Conservation (phyloP, 1,140 invertebrate genomes). For the Arion vulgaris region DNA sequence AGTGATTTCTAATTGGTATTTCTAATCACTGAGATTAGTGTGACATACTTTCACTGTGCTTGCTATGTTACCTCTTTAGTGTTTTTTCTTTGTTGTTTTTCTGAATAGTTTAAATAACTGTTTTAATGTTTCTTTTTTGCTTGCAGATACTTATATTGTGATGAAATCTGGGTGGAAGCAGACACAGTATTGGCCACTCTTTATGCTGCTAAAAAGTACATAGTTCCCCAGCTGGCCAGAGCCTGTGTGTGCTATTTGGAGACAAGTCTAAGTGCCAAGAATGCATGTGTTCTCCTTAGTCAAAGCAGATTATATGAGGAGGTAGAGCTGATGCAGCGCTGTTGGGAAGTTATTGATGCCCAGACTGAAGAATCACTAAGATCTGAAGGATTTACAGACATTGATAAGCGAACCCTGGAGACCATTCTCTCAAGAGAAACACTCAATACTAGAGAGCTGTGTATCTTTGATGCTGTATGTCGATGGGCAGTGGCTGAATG, state of each 20-base stretch:
- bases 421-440: slow-evolving; percentile 87
- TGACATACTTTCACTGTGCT: no score
- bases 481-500: slow-evolving; percentile 89
- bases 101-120: not conserved
- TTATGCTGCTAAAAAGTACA: slow-evolving; percentile 91
- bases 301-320: slow-evolving; percentile 87
- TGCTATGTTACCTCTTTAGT: no score
- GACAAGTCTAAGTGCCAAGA: slow-evolving; percentile 84
- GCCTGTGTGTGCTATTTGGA: slow-evolving; percentile 88
- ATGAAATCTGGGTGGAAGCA: slow-evolving; percentile 88
- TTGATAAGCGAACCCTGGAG: slow-evolving; percentile 86
- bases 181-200: slow-evolving; percentile 89
- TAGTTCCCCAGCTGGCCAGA: slow-evolving; percentile 84
- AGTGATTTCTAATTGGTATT: no score
- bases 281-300: slow-evolving; percentile 86
- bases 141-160: slow-evolving; percentile 93
- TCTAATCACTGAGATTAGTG: no score
- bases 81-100: no score
- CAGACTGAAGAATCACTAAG: slow-evolving; percentile 85
- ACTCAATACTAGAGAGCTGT: slow-evolving; percentile 84
- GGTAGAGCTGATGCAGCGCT: slow-evolving; percentile 83
- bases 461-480: slow-evolving; percentile 81
- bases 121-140: slow-evolving; percentile 17
- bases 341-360: slow-evolving; percentile 91
- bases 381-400: slow-evolving; percentile 90